These are phyloP conservation scores for Schizaphis graminum DNA, from an alignment of 2,888 invertebrate species.

Conservation along the genomic window DNA sequence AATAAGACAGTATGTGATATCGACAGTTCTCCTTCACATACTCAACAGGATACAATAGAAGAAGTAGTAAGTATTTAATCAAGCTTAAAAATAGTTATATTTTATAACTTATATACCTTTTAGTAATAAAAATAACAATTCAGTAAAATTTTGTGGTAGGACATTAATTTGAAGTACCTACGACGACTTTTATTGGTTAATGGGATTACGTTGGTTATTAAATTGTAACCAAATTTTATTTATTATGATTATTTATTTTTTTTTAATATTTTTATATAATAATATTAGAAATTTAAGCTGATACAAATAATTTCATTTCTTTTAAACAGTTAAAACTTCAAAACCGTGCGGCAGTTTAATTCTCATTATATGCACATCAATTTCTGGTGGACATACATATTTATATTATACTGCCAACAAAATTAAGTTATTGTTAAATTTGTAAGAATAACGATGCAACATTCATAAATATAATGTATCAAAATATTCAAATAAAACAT, in stretches of 20 bases:
- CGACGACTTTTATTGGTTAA: background rate
- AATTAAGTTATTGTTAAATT: background rate
- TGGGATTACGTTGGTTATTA: background rate
- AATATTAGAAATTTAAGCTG: background rate
- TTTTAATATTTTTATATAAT: too few relatives aligned
- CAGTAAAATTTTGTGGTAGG: background rate
- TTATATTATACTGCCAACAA: background rate
- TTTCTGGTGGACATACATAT: background rate
- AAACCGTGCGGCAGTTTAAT: background rate
- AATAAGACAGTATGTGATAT: slow-evolving; percentile 73
- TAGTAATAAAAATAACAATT: background rate
- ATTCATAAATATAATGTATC: background rate
- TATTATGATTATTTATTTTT: too few relatives aligned
- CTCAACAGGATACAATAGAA: background rate
- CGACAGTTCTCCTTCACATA: slow-evolving; percentile 70
- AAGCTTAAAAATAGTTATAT: background rate
- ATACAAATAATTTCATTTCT: background rate
- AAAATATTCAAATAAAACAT: background rate
- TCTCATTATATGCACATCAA: background rate
- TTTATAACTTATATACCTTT: background rate
- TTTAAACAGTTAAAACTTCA: background rate
- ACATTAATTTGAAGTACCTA: background rate
- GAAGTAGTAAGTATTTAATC: slow-evolving; percentile 19
- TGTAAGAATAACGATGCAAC: background rate
- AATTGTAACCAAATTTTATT: background rate